Base-by-base conservation (phyloP, 2,113 vertebrate genomes). In the Amblyornis subalaris region DNA sequence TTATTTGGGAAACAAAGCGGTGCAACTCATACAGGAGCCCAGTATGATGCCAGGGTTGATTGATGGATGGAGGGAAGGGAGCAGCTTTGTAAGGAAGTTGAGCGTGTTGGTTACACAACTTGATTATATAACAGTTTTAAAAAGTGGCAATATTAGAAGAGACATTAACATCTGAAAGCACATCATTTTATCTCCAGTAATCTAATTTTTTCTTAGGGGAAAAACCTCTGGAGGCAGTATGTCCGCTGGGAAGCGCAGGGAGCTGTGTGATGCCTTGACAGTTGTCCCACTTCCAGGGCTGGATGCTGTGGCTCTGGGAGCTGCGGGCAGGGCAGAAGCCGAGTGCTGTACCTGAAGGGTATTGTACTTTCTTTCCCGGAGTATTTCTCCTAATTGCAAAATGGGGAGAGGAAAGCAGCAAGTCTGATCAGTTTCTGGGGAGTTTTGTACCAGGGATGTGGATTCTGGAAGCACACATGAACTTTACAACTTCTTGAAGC, bases 121-220 rank as follows among this genome's bases (percentile, higher is more conserved):
- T 73, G 55, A 54, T 96, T 96, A 94, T 77, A 60, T 96, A 96
- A 96, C 33, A 16, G 22, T n/a, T 91, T 83, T 28, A 31, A 93
- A 94, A 62, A 51, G 24, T 19, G 42, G 94, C 90, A 62, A 9
- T 92, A 95, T 85, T 88, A 88, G 88, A 95, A 90, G 60, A 92
- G 94, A 95, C 65, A 2, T 93, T 91, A 89, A 76, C 88, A 57
- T 87, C 60, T 81, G 88, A 93, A 89, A 81, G 69, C 88, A 33
- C 85, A 73, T 87, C 21, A 16, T 45, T 93, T 87, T 89, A 70
- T 83, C 69, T 91, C 89, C 61, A 28, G 67, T 79, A 88, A 78
- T 89, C 62, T 94, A n/a, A 55, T 89, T 79, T 89, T 92, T 65
- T 55, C 69, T 58, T 58, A 1, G 2, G 61, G 78, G 44, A 7